Evolutionary conservation across 1,140 invertebrate species (phyloP).

Genomic region (Bombus haemorrhoidalis): DNA sequence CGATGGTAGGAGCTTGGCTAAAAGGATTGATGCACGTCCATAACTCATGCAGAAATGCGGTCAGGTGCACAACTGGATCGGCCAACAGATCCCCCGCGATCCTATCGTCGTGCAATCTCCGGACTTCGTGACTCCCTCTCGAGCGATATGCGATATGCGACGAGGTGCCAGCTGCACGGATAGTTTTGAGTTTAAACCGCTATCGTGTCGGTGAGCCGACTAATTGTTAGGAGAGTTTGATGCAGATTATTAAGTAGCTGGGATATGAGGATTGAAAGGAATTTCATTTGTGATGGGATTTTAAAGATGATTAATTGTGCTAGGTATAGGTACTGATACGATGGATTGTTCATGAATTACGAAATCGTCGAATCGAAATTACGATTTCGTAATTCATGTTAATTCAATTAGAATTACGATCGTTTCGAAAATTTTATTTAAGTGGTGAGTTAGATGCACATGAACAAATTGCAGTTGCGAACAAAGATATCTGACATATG

Average conservation of each 20-base stretch:
- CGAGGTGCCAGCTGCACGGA: background rate
- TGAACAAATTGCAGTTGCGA: too few relatives aligned
- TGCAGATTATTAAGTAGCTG: background rate
- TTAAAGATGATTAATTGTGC: background rate
- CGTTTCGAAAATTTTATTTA: too few relatives aligned
- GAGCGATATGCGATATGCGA: constrained; percentile 54
- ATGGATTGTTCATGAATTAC: too few relatives aligned
- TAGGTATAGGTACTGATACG: background rate
- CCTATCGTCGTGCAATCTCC: constrained; percentile 71
- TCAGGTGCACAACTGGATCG: constrained; percentile 80
- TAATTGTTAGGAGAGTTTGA: constrained; percentile 11
- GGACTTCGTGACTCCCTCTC: constrained; percentile 65
- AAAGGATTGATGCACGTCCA: constrained; percentile 71
- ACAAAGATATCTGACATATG: too few relatives aligned
- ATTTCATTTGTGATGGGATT: background rate
- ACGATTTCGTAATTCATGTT: too few relatives aligned
- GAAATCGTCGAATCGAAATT: too few relatives aligned
- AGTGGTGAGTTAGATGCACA: too few relatives aligned
- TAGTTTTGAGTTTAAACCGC: background rate
- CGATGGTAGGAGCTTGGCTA: constrained; percentile 10
- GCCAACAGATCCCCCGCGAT: constrained; percentile 64
- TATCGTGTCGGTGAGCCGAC: too few relatives aligned
- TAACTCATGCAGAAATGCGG: constrained; percentile 77
- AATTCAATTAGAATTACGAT: too few relatives aligned
- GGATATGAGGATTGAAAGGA: background rate